These are phyloP conservation scores for Spinus olivaceus DNA, from an alignment of 2,797 vertebrate species.

Conservation along the genomic window DNA sequence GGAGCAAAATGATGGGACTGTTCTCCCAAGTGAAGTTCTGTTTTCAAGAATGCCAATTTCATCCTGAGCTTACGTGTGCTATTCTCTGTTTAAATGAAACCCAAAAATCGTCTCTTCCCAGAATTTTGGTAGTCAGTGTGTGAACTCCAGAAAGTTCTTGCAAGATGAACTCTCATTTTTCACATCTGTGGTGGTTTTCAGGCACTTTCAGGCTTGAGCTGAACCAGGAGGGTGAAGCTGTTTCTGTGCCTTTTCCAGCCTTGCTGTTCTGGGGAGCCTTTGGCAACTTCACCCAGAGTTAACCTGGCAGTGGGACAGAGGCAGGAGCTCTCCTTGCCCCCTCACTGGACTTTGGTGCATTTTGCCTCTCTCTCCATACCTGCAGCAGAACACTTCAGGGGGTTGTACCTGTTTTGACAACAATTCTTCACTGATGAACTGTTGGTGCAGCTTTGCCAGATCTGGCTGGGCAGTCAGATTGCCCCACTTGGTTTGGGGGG, in stretches of 20 bases:
- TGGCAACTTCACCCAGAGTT: background rate
- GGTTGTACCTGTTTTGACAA: fast-evolving
- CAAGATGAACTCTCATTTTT: background rate
- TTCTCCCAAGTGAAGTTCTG: background rate
- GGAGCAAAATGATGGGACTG: background rate
- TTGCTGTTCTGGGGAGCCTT: background rate
- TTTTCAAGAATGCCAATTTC: background rate
- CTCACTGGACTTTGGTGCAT: background rate
- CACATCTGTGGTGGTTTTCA: background rate
- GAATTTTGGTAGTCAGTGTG: background rate
- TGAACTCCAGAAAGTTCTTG: background rate
- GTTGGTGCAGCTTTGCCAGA: background rate
- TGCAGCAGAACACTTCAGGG: background rate
- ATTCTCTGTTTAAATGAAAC: background rate
- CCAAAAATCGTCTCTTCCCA: background rate
- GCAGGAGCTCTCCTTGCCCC: background rate
- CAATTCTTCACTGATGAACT: background rate
- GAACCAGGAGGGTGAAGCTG: background rate
- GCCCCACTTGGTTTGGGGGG: background rate
- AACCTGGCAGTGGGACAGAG: background rate
- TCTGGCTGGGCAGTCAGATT: background rate
- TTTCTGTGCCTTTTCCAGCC: background rate
- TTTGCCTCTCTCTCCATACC: background rate
- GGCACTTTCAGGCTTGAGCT: background rate
- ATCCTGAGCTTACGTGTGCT: background rate